Conservation (phyloP, 2,888 invertebrate species). For the Itoplectis maculator region DNA sequence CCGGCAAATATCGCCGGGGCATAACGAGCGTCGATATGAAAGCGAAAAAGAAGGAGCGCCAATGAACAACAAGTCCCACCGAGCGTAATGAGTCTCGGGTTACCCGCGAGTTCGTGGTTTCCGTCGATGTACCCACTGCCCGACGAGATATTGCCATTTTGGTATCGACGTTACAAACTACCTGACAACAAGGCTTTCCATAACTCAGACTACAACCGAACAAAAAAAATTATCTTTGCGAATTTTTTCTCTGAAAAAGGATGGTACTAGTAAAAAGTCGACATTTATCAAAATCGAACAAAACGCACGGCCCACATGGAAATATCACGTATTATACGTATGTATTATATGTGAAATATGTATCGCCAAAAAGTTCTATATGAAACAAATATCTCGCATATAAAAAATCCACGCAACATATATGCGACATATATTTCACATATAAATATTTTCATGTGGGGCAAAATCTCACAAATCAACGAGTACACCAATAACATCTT, state of each 20-base stretch:
- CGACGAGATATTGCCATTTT: neutral
- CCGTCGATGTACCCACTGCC: neutral
- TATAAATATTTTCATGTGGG: too few species aligned
- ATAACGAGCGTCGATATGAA: neutral
- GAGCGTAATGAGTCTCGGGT: neutral
- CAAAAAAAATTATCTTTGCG: neutral
- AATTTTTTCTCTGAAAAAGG: neutral
- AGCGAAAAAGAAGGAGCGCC: neutral
- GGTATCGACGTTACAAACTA: conserved; percentile 6
- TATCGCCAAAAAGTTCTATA: too few species aligned
- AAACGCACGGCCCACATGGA: too few species aligned
- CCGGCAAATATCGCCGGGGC: neutral
- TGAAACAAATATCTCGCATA: too few species aligned
- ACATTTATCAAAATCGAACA: too few species aligned
- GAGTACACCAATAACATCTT: too few species aligned
- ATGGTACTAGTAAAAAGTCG: conserved; percentile 13
- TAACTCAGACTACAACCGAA: neutral
- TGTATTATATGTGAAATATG: too few species aligned
- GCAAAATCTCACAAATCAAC: too few species aligned
- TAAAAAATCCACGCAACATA: too few species aligned
- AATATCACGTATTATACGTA: too few species aligned
- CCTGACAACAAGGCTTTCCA: neutral
- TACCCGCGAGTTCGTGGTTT: conserved; percentile 4
- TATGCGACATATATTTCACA: too few species aligned
- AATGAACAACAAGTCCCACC: neutral